Percentiles rank a stretch among this genome's conserved stretches.
phyloP scores from a whole-genome alignment of 2,797 vertebrate genomes.

The Mormyrus proboscirostris region DNA sequence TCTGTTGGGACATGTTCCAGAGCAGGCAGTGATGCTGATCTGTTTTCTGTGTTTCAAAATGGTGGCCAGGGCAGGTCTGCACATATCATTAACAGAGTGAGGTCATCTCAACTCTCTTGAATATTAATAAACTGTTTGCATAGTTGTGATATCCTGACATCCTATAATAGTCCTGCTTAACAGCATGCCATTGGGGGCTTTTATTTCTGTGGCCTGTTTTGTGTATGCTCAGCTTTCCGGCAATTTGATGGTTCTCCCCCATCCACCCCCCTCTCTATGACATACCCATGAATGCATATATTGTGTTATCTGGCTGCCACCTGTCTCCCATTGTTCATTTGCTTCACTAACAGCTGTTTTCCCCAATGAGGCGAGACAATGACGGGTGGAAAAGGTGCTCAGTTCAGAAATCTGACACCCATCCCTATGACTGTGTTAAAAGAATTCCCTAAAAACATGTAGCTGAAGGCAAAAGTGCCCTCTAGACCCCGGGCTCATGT shows the following conservation, averaged over 20 bases:
- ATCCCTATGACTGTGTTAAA: not conserved
- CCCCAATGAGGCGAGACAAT: not conserved
- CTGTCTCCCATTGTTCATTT: not conserved
- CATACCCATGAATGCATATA: not conserved
- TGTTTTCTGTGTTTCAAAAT: not conserved
- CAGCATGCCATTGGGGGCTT: not conserved
- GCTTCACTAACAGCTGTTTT: not conserved
- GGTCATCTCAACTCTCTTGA: not conserved
- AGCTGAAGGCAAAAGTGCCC: not conserved
- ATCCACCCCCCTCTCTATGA: not conserved
- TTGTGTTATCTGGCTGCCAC: not conserved
- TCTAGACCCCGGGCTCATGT: not conserved
- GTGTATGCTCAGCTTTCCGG: not conserved
- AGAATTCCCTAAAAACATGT: not conserved
- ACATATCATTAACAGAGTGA: not conserved
- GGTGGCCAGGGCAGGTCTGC: not conserved
- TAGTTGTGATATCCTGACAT: conserved; percentile 3
- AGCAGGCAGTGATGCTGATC: not conserved
- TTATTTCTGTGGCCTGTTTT: not conserved
- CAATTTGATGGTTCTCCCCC: not conserved
- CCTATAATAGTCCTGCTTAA: not conserved
- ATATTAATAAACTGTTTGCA: conserved; percentile 12
- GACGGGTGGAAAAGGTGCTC: not conserved
- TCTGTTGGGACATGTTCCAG: not conserved
- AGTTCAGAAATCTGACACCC: not conserved